Base-by-base conservation (phyloP, 2,888 invertebrate species). In the Argyra leucocephala region DNA sequence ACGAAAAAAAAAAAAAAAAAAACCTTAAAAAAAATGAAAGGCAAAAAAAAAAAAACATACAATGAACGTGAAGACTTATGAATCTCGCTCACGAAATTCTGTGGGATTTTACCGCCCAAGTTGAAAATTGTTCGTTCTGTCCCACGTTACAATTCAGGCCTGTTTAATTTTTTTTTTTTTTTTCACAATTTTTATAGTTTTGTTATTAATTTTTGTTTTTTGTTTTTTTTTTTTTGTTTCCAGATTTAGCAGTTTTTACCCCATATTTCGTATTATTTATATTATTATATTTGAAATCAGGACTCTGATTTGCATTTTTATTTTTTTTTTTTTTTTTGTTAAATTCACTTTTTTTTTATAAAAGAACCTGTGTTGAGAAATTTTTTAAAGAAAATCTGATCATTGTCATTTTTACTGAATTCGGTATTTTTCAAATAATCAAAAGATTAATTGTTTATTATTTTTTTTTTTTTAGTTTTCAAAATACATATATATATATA, bases 61-160 rank as follows among this genome's bases (percentile, higher is more conserved):
- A 48, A 48, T 48, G 48, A 48, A 48, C 48, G 48, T 48, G 48
- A 48, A 48, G 15, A 48, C 48, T 48, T 48, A 48, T 48, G 48
- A 48, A 48, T 48, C 48, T 15, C 48, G 48, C 59, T 67, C 68
- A 68, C 67, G 68, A 68, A 68, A 68, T 66, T 67, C 65, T 66
- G 64, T 66, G 64, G 64, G 66, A 67, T 64, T 68, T 23, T 59
- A 68, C 68, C 68, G 68, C 68, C 68, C 68, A 68, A 68, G 68
- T 68, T 66, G 68, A 68, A 68, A 68, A 67, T 68, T 67, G 64
- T 68, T 66, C n/a, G n/a, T 66, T 66, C 57, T 66, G 66, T 48
- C 48, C 48, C 48, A 48, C 48, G 48, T 48, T 48, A 48, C 48
- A 48, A 48, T 48, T 48, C 48, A 48, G 48, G 18, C 48, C 48